Base-by-base conservation (phyloP, 2,888 invertebrate species). In the Rhaphigaster nebulosa region DNA sequence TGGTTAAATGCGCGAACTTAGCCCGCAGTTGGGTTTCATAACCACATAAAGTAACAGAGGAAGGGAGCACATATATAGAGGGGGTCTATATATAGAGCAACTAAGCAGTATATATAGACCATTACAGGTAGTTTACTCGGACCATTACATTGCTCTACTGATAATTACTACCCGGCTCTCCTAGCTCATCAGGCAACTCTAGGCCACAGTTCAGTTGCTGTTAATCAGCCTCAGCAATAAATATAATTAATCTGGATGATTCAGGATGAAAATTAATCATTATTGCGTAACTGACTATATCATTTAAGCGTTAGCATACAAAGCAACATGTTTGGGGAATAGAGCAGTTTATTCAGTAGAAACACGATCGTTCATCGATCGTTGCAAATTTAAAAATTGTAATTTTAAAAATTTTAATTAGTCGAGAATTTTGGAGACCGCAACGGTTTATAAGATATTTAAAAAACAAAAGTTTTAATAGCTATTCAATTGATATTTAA, bases 101-200 rank as follows among this genome's bases (percentile, higher is more conserved):
- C 70, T 76, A 76, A 76, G 34, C 38, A 38, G 38, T 76, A 76
- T 76, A 76, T 76, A 76, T 76, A 76, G 70, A 38, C 70, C 70
- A 76, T 76, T 76, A 76, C 20, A 76, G 70, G 34, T 76, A 76
- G 70, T 76, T 76, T 76, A 76, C 34, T 38, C 70, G 1, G 20
- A 76, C 70, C 70, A 76, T 76, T 76, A 76, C 70, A 76, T 76
- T 38, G 70, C 70, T 38, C 70, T 38, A 20, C 70, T 34, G 70
- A 76, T 76, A 76, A 76, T 76, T 76, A 76, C 70, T 76, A 38
- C 70, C 70, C 20, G 38, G 8, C 20, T 29, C 29, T 29, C 70
- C 34, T 23, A 38, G 70, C 70, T 76, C 70, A 76, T 76, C 70
- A 76, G 12, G 5, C 29, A 3, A 18, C 18, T 34, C 29, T 18